phyloP scores from a whole-genome alignment of 2,888 invertebrate genomes.

The Empis livida region DNA sequence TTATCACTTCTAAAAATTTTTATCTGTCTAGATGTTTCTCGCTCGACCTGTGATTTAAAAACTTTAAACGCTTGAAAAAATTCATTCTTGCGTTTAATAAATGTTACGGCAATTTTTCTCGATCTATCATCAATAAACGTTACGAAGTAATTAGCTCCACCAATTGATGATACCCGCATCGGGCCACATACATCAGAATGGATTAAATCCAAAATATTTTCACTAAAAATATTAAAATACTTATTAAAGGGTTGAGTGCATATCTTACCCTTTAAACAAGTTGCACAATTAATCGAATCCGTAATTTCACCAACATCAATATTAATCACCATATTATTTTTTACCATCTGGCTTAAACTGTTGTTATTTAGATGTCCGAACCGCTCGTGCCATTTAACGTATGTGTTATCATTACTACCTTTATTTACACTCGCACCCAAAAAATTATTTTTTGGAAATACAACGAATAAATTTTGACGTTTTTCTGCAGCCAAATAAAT shows the following conservation, averaged over 20 bases:
- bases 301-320: background rate
- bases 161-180: conserved; percentile 7
- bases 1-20: conserved; percentile 5
- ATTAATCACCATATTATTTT: background rate
- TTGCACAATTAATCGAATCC: background rate
- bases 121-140: conserved; percentile 13
- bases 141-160: conserved; percentile 10
- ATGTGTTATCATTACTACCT: background rate
- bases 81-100: conserved; percentile 10
- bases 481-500: background rate
- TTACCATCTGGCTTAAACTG: background rate
- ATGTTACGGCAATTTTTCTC: conserved; percentile 9
- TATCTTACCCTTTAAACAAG: background rate
- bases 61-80: conserved; percentile 8
- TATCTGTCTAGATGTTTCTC: conserved; percentile 8
- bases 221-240: background rate
- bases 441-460: background rate
- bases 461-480: background rate
- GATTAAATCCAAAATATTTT: conserved; percentile 5
- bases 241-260: background rate
- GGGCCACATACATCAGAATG: conserved; percentile 13
- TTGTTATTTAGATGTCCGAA: background rate
- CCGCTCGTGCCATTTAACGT: background rate
- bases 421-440: background rate
- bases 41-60: conserved; percentile 8